Evolutionary conservation across 2,797 vertebrate species (phyloP).

Genomic region (Peromyscus aztecus): DNA sequence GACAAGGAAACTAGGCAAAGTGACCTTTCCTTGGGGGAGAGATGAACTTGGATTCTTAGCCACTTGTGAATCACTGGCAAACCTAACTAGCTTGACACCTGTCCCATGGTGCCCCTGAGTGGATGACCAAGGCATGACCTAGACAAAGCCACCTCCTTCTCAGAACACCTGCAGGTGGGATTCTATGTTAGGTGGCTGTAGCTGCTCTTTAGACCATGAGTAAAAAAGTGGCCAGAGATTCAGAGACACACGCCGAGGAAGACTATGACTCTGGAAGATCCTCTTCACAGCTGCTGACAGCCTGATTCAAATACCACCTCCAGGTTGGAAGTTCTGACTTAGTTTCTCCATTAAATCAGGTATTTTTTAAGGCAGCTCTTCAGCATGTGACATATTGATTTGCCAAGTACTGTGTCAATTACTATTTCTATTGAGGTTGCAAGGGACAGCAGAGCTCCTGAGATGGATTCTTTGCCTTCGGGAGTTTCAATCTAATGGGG

Average conservation of each 20-base stretch:
- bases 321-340: background rate
- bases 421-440: background rate
- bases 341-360: background rate
- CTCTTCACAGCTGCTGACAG: background rate
- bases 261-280: background rate
- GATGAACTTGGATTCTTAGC: slow-evolving; percentile 45
- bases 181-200: background rate
- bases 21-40: slow-evolving; percentile 59
- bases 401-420: background rate
- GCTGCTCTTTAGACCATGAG: background rate
- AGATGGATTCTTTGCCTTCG: background rate
- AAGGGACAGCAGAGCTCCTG: background rate
- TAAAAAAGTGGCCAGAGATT: background rate
- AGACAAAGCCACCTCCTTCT: background rate
- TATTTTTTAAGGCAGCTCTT: background rate
- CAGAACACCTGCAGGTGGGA: background rate
- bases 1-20: slow-evolving; percentile 56
- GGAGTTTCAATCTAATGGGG: background rate
- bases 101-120: background rate
- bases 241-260: background rate
- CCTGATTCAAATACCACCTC: background rate
- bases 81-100: background rate
- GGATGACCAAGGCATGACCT: background rate
- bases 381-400: background rate
- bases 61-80: background rate